Evolutionary conservation across 2,888 invertebrate genomes (phyloP), one percentile per base, ranked within the genome.

Genomic region (Mesorhabditis spiculigera): DNA sequence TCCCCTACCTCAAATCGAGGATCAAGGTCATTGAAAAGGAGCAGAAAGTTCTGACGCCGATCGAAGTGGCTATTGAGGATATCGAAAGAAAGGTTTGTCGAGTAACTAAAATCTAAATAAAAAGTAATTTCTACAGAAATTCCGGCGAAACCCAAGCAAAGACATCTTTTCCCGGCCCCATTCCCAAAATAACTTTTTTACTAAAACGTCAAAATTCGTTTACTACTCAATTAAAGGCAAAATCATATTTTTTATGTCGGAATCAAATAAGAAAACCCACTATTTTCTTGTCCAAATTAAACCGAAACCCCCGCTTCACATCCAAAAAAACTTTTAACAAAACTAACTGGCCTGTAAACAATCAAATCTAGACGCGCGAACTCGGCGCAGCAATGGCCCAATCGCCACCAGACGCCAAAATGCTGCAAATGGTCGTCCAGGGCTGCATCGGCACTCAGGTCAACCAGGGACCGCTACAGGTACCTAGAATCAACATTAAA

Each of bases 371-470:
- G 58, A 50, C 58, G 8, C 85, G 86, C 67, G 90, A 96, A 89
- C 88, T 97, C 75, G 92, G 92, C 0, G 90, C 91, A 4, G 94
- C 96, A 0, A 93, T 93, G 0, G 90, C 90, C 71, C 94, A 94
- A 86, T 93, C 95, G 87, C 96, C 96, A 2, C 92, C 94, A 0
- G 96, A 97, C 88, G 91, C 94, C 5, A 97, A 97, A 89, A 97
- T 97, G 88, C 88, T 97, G 77, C 96, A 97, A 89, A 97, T 97
- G 97, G 95, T 97, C 45, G 90, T 97, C 65, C 97, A 89, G 87
- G 96, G 97, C 63, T 95, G 95, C 86, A 94, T 97, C 68, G 89
- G 89, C 5, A 89, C 89, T 28, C 89, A 89, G 5, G 89, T 90
- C 43, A 89, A 89, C 82, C 87, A 95, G 89, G 97, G 97, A 0